Evolutionary conservation across 2,113 vertebrate genomes (phyloP).

Genomic region (Balaenoptera acutorostrata): DNA sequence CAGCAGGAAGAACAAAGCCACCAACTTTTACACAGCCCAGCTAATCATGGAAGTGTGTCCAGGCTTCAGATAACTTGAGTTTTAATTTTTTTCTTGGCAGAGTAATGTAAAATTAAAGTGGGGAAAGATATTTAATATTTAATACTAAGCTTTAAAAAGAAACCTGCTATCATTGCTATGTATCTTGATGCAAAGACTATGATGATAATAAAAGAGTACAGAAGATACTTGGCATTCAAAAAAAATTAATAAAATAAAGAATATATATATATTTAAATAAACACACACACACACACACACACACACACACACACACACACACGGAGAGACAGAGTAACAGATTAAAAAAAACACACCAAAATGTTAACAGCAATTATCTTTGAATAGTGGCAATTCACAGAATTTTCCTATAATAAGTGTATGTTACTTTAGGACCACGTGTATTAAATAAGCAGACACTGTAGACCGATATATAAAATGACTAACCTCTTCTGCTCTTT

Average conservation of each 20-base stretch:
- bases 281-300: background rate
- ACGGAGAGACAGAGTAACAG: background rate
- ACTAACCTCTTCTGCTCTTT: constrained; percentile 80
- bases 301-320: background rate
- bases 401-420: constrained; percentile 1
- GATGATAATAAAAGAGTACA: no score
- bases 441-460: background rate
- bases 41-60: no score
- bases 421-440: background rate
- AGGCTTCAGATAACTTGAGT: no score
- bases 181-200: no score
- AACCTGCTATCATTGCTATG: no score
- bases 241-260: background rate
- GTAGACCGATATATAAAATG: background rate
- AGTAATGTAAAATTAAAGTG: no score
- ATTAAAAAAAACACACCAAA: background rate
- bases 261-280: background rate
- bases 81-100: no score
- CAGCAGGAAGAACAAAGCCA: no score
- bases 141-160: no score
- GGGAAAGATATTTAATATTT: no score
- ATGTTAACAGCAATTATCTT: background rate
- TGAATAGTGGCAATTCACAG: background rate
- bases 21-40: no score
- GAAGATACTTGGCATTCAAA: background rate